These are phyloP conservation scores for Brevimyrus niger DNA, from an alignment of 2,113 vertebrate genomes.

Conservation along the genomic window DNA sequence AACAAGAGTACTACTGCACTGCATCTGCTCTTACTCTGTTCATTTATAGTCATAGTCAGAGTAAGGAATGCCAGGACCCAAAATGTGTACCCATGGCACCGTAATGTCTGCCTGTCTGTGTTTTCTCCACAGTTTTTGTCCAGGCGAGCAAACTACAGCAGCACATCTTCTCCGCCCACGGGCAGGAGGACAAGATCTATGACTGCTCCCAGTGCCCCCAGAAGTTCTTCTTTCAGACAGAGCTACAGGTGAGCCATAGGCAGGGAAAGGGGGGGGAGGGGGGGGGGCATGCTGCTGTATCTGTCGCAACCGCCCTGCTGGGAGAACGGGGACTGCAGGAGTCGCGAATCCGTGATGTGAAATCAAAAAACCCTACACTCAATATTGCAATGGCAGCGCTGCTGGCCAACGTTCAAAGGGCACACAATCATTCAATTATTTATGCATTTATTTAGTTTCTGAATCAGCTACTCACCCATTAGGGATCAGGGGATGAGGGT, in stretches of 20 bases:
- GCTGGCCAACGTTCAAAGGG: not conserved
- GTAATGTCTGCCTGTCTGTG: not conserved
- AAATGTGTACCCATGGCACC: not conserved
- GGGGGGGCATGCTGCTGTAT: not conserved
- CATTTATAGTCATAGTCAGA: not conserved
- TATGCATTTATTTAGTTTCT: not conserved
- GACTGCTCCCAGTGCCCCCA: constrained; percentile 99
- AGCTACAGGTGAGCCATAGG: constrained; percentile 85
- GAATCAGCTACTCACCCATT: not conserved
- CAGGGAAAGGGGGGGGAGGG: not conserved
- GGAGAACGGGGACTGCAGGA: not conserved
- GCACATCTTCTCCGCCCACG: constrained; percentile 98
- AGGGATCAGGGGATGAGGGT: not conserved
- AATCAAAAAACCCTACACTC: not conserved
- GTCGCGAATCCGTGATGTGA: not conserved
- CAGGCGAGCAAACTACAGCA: constrained; percentile 98
- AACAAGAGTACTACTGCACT: not conserved
- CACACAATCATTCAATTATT: not conserved
- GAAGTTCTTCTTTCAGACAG: constrained; percentile 99
- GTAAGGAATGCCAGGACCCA: not conserved
- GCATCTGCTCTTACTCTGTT: not conserved
- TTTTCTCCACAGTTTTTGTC: constrained; percentile 77
- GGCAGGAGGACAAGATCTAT: constrained; percentile 99
- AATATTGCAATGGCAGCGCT: not conserved
- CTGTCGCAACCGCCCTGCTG: not conserved